Base-by-base conservation (phyloP, 2,113 vertebrate genomes). In the Nyctibius bracteatus region DNA sequence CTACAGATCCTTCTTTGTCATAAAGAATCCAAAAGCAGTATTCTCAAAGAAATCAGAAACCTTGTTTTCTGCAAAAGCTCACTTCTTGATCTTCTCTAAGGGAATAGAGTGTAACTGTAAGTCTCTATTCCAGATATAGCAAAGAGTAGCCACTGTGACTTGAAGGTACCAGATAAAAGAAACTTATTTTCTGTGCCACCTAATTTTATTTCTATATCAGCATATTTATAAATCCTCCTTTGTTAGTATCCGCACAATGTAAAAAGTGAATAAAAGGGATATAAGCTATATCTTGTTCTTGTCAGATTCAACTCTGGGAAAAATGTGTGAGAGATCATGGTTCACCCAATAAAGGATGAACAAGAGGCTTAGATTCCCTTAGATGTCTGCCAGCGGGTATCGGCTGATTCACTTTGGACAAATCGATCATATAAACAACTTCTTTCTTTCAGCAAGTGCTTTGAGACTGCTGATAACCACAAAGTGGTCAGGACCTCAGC, bases 1-100 rank as follows among this genome's bases (percentile, higher is more conserved):
- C 88, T 86, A 33, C 33, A 96, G 79, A 86, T 59, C 41, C 73
- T 68, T 80, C n/a, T n/a, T 91, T 93, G 87, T 78, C 79, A 86
- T 5, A 83, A 8, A 77, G 14, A 88, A 82, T 81, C 27, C 59
- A 90, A 83, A 96, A 90, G 23, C 55, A 71, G 16, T 43, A 43
- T 21, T 87, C 43, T 83, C 46, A 90, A 86, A 93, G 71, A 94
- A 92, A 87, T 43, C 8, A 24, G 58, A 82, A 92, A 47, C 16
- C 8, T 63, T 68, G 5, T 82, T 73, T 92, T 83, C 55, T 71
- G 51, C 13, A 88, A 83, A 94, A 90, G 10, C 30, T 88, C 55
- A 20, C 30, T 82, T 92, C 71, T 82, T 83, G 37, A 83, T 88
- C 21, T 73, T 86, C 54, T 94, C 61, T n/a, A 78, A 85, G 66